Conservation (phyloP, 2,797 vertebrate genomes). For the Aratinga solstitialis region DNA sequence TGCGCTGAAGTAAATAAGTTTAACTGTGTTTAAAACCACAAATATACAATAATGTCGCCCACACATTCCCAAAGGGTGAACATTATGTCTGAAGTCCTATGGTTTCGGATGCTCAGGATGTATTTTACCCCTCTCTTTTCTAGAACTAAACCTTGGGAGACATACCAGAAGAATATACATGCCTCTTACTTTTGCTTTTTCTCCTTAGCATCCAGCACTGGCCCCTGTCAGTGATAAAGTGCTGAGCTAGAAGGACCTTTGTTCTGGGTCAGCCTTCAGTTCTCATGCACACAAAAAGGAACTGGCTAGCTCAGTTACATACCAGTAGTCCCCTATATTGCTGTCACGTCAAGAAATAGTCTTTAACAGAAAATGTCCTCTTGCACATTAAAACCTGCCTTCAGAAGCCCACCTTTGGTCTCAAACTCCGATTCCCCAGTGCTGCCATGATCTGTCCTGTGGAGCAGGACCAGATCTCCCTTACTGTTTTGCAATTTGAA, state of each 20-base stretch:
- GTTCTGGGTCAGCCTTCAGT: neutral
- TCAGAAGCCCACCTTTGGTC: neutral
- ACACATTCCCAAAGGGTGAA: conserved; percentile 64
- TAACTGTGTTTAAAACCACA: conserved; percentile 67
- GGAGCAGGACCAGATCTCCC: neutral
- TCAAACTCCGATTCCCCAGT: neutral
- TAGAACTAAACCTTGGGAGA: conserved; percentile 27
- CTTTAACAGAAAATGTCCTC: neutral
- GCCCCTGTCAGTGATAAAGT: neutral
- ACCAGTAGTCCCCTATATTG: neutral
- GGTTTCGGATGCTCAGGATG: conserved; percentile 7
- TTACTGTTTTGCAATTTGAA: neutral
- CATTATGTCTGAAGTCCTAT: conserved; percentile 53
- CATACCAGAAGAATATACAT: neutral
- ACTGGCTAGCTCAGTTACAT: neutral
- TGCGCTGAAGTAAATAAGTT: conserved; percentile 74
- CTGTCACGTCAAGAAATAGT: neutral
- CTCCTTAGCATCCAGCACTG: neutral
- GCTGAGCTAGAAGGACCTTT: neutral
- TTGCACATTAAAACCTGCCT: neutral
- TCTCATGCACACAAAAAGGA: neutral
- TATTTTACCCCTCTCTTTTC: conserved; percentile 35
- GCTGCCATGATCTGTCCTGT: neutral
- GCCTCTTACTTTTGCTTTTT: neutral
- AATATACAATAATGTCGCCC: conserved; percentile 60